Evolutionary conservation across 2,797 vertebrate genomes (phyloP).

Genomic region (Siniperca undulata): DNA sequence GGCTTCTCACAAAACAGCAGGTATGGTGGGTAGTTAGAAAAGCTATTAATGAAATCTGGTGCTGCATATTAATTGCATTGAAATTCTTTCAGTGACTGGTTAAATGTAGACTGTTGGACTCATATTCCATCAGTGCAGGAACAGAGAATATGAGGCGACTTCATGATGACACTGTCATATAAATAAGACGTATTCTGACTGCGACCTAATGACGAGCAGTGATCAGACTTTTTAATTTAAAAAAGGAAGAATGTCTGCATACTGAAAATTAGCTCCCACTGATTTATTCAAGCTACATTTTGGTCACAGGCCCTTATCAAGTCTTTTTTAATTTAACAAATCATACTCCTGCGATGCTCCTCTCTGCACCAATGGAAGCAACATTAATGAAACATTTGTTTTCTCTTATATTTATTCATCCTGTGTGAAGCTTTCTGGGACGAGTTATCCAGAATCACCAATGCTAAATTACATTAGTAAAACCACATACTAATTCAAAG

Average conservation of each 20-base stretch:
- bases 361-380: constrained; percentile 18
- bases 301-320: constrained; percentile 32
- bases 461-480: neutral
- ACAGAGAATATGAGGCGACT: constrained; percentile 23
- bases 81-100: constrained; percentile 23
- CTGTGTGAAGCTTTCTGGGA: neutral
- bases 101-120: constrained; percentile 23
- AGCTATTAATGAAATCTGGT: constrained; percentile 34
- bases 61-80: constrained; percentile 30
- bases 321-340: constrained; percentile 30
- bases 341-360: neutral
- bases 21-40: constrained; percentile 2
- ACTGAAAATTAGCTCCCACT: constrained; percentile 39
- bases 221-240: constrained; percentile 45
- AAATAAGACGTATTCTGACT: constrained; percentile 39
- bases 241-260: constrained; percentile 17
- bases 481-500: neutral
- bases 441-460: neutral
- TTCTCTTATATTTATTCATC: neutral
- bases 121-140: constrained; percentile 18
- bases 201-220: constrained; percentile 6
- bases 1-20: constrained; percentile 1
- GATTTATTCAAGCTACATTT: constrained; percentile 46
- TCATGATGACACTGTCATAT: constrained; percentile 29
- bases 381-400: constrained; percentile 20